Base-by-base conservation (phyloP, 1,140 invertebrate species). In the Geopemphigus sp. region DNA sequence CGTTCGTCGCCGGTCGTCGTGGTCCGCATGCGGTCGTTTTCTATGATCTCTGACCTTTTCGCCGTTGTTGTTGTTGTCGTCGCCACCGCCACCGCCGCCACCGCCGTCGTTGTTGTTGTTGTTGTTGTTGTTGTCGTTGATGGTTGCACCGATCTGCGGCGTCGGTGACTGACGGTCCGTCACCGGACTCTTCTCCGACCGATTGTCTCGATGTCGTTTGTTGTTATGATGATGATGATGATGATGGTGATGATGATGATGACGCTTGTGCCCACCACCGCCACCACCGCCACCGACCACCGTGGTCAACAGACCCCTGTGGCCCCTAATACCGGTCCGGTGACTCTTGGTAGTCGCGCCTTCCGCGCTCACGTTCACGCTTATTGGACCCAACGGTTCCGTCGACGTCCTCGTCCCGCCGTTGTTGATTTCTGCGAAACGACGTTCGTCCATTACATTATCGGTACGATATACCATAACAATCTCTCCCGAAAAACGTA, bases 331-430 rank as follows among this genome's bases (percentile, higher is more conserved):
- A 0, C 54, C 66, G 5, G 80, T 76, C n/a, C 63, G 54, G 24
- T 80, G 73, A 26, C 80, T 80, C 22, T 59, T 72, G 22, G 22
- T 47, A 3, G 56, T 29, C 5, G 32, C 19, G 22, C n/a, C 19
- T 0, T 82, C 81, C 14, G 80, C 72, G 19, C 80, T 73, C 17
- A 82, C 82, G 15, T 80, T 76, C 0, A 83, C 83, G 32, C 80
- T 82, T 32, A 83, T 82, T 0, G 83, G 83, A 11, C 82, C 82
- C 24, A 83, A 50, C 17, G 83, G 80, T 47, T 82, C 83, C 19
- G 81, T 26, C 15, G 24, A 17, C 15, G 68, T 11, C n/a, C 66
- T 54, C 15, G 14, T 24, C 6, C 32, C n/a, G 32, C 22, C 15
- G 17, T 19, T 53, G 24, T 26, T 29, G 8, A 10, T 45, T 0